Base-by-base conservation (phyloP, 1,140 invertebrate species). In the Galleria mellonella region DNA sequence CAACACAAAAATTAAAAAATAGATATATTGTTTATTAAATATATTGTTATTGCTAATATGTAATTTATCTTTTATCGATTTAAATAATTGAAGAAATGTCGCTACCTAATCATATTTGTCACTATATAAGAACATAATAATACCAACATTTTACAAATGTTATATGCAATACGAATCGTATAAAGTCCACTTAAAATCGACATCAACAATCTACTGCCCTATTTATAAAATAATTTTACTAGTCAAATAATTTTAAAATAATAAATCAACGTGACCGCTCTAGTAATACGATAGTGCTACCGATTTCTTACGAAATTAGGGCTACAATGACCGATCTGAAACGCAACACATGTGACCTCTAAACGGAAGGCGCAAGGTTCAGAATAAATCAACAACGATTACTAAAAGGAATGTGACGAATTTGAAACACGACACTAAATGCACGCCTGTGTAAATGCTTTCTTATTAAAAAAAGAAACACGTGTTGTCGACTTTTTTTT, bases 391-490 rank as follows among this genome's bases (percentile, higher is more conserved):
- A 10, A 13, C 35, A 17, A 17, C 1, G 17, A 23, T 23, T 23
- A 3, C 2, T 17, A 17, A 7, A 37, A 17, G n/a, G 35, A 37
- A 37, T 37, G 35, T 15, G 15, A 37, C 35, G 13, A 37, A 37
- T 37, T 37, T 37, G 35, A 37, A 37, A 37, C 17, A 13, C 35
- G 35, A 37, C 35, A 37, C 35, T 37, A 37, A 62, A 63, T 50
- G 60, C 44, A 51, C 35, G 52, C 57, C 52, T 54, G 50, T 51
- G 69, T 64, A 62, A 72, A 63, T 64, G 64, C 55, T 67, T 71
- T 67, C 61, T 58, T 61, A 49, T 50, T 43, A 55, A 56, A 59
- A 59, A 62, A 61, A 62, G 46, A 37, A 63, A 67, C 65, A 65
- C 54, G 46, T 58, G 55, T 57, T 62, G 50, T 48, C 49, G 17